phyloP scores from a whole-genome alignment of 2,113 vertebrate species.

The Sakesphorus luctuosus region DNA sequence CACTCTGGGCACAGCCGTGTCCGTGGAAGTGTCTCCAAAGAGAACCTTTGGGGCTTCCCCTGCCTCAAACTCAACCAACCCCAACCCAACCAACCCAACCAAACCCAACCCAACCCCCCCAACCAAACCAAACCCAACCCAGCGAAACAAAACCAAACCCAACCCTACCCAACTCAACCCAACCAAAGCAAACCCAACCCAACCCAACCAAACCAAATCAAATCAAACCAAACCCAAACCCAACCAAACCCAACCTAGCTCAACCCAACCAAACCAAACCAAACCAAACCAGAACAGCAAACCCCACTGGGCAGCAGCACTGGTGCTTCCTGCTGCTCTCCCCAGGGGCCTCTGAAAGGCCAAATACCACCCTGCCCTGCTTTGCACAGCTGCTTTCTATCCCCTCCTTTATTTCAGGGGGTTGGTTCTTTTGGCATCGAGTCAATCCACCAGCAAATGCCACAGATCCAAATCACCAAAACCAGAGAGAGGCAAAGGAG shows the following conservation, averaged over 20 bases:
- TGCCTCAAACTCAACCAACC: neutral
- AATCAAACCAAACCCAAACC: neutral
- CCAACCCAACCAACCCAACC: neutral
- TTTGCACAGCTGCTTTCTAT: constrained; percentile 41
- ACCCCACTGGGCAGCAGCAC: neutral
- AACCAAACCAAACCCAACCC: no score
- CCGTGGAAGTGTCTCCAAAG: neutral
- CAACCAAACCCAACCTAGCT: neutral
- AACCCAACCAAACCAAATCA: no score
- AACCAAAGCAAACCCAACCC: no score
- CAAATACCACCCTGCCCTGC: neutral
- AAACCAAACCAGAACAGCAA: neutral
- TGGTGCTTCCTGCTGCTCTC: neutral
- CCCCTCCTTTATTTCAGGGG: neutral
- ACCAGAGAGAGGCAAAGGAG: neutral
- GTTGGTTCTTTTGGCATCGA: neutral
- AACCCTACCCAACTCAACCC: no score
- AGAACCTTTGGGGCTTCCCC: neutral
- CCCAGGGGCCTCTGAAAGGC: neutral
- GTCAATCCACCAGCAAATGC: constrained; percentile 29
- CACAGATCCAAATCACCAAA: constrained; percentile 33
- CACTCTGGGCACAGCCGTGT: neutral
- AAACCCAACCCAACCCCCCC: no score
- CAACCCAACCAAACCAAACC: neutral
- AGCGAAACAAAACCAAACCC: no score